phyloP scores from a whole-genome alignment of 23 tunicate species.

The Trididemnum clinides region DNA sequence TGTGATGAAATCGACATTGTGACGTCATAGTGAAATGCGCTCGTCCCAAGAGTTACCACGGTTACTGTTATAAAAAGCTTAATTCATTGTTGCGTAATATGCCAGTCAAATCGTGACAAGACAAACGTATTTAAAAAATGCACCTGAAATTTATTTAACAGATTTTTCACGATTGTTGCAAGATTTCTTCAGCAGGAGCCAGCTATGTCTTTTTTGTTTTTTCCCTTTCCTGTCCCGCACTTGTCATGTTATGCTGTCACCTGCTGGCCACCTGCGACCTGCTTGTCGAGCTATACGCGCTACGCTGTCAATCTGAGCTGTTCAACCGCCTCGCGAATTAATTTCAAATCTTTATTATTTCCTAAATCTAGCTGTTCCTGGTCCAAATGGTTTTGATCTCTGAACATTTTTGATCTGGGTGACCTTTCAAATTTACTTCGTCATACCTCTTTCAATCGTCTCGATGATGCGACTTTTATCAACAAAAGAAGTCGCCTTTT shows the following conservation, averaged over 20 bases:
- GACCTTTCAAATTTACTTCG: background rate
- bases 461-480: constrained; percentile 72
- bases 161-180: background rate
- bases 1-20: too few relatives aligned
- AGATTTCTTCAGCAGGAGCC: background rate
- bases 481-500: constrained; percentile 44
- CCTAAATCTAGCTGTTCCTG: background rate
- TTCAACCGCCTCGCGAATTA: constrained; percentile 48
- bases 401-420: too few relatives aligned
- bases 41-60: too few relatives aligned
- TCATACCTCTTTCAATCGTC: background rate
- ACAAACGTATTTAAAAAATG: too few relatives aligned
- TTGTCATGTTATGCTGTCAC: background rate
- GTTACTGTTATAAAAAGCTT: too few relatives aligned
- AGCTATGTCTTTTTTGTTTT: background rate
- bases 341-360: background rate
- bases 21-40: too few relatives aligned
- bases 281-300: constrained; percentile 61
- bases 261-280: constrained; percentile 24
- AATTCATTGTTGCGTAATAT: too few relatives aligned
- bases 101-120: too few relatives aligned
- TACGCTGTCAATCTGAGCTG: constrained; percentile 70
- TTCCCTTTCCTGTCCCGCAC: background rate
- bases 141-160: background rate
- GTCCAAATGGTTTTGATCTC: background rate